Evolutionary conservation across 2,113 vertebrate genomes (phyloP), one percentile per base, ranked within the genome.

Genomic region (Tylochromis polylepis): DNA sequence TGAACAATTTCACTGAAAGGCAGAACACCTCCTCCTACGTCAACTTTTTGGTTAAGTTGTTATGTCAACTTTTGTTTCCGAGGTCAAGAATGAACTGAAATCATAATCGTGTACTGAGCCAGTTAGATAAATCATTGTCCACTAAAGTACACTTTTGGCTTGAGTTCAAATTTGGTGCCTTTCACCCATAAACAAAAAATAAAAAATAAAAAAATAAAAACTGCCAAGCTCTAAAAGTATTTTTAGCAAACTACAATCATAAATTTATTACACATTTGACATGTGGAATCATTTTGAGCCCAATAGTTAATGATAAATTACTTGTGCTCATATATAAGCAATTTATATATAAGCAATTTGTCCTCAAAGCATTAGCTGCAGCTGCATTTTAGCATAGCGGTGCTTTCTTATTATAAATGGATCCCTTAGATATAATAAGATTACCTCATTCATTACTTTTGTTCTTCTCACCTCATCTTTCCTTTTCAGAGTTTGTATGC

Each of bases 91-190:
- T 84, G 4, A 62, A 83, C 27, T 55, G 86, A 83, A 89, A 72
- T 79, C 80, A 57, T 79, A 62, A 81, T 81, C 8, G 56, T 55
- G 22, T 38, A 41, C 56, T 9, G 18, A 67, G 67, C 31, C 72
- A 83, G 75, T 57, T 46, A 57, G 58, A 89, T 86, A 79, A 86
- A 87, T 90, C 38, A 83, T 55, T 16, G 59, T 85, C 58, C 18
- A 51, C 86, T 86, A 78, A 91, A 93, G 88, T 90, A 90, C 78
- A 86, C n/a, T 78, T 87, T 62, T 89, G 89, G 86, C 86, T 31
- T 3, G 2, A n/a, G 59, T 60, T 87, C 89, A 88, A 67, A 59
- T 38, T 53, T 55, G 15, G 46, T 65, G 10, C 78, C 18, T 93
- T 89, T 59, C 41, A 51, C 10, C 12, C 5, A n/a, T 82, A 81